phyloP scores from a whole-genome alignment of 2,888 invertebrate genomes.

The Leptopilina drosophilae region DNA sequence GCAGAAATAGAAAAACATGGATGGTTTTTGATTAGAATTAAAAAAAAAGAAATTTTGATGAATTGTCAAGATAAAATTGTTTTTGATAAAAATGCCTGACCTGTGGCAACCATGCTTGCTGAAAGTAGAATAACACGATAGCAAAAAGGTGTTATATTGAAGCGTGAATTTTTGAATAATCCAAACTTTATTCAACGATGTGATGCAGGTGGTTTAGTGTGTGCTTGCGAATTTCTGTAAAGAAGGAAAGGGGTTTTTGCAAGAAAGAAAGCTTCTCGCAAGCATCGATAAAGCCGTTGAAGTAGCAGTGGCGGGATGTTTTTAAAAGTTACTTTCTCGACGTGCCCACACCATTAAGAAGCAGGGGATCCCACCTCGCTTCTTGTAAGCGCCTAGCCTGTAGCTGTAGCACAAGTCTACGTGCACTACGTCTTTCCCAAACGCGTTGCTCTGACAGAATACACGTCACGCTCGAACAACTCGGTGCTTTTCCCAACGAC shows the following conservation, averaged over 20 bases:
- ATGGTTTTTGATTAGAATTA: too few relatives aligned
- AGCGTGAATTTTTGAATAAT: not conserved
- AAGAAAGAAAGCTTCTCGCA: conserved; percentile 29
- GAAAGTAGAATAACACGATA: not conserved
- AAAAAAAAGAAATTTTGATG: too few relatives aligned
- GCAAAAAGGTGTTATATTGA: not conserved
- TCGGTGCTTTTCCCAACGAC: conserved; percentile 46
- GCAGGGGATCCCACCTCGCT: conserved; percentile 34
- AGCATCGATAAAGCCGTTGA: conserved; percentile 60
- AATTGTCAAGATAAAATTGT: too few relatives aligned
- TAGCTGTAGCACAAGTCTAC: conserved; percentile 19
- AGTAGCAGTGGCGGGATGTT: conserved; percentile 56
- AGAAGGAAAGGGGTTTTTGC: conserved; percentile 4
- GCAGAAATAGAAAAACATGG: too few relatives aligned
- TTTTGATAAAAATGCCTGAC: too few relatives aligned
- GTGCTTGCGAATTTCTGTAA: not conserved
- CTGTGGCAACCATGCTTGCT: too few relatives aligned
- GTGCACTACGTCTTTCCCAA: conserved; percentile 38
- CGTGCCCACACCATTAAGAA: conserved; percentile 63
- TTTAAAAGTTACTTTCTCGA: conserved; percentile 64
- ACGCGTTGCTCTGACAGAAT: conserved; percentile 58
- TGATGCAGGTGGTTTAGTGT: conserved; percentile 37
- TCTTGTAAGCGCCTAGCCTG: conserved; percentile 35
- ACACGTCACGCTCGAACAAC: conserved; percentile 70
- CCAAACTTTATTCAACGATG: conserved; percentile 34